Conservation (phyloP, 2,797 vertebrate species). For the Artibeus jamaicensis region DNA sequence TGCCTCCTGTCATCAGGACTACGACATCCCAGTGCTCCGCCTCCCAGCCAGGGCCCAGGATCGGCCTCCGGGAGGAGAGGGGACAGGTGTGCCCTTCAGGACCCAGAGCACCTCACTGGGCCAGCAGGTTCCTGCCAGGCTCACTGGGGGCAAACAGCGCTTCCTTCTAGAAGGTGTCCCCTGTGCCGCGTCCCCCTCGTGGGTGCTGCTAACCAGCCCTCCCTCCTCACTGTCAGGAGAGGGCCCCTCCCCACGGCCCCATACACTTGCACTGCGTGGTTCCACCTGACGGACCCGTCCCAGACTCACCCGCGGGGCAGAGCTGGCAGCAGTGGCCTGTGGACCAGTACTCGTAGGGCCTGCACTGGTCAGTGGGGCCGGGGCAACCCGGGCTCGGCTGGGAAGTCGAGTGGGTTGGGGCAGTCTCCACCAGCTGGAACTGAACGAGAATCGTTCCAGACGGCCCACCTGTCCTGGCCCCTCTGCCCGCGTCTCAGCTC, state of each 20-base stretch:
- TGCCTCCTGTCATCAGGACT: neutral
- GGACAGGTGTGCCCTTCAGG: too few relatives aligned
- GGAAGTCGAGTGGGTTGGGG: too few relatives aligned
- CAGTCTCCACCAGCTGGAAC: neutral
- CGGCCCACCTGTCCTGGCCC: neutral
- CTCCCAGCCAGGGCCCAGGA: neutral
- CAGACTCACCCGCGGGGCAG: neutral
- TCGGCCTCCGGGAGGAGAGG: neutral
- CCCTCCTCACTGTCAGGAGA: neutral
- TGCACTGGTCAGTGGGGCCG: rapidly evolving
- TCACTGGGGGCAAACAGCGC: neutral
- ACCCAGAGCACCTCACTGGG: neutral
- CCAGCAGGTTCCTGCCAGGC: neutral
- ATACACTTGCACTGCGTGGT: rapidly evolving
- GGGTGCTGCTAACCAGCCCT: neutral
- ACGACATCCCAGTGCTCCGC: neutral
- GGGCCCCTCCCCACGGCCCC: neutral
- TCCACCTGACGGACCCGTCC: neutral
- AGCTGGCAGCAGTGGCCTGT: rapidly evolving
- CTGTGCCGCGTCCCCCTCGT: neutral
- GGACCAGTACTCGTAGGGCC: rapidly evolving
- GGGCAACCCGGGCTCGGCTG: rapidly evolving
- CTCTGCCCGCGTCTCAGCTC: neutral
- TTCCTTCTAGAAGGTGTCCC: neutral
- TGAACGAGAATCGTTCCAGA: neutral